Percentiles rank a stretch among this genome's conserved stretches.
Evolutionary conservation across 2,888 invertebrate genomes (phyloP).

Genomic region (Acheta domesticus): DNA sequence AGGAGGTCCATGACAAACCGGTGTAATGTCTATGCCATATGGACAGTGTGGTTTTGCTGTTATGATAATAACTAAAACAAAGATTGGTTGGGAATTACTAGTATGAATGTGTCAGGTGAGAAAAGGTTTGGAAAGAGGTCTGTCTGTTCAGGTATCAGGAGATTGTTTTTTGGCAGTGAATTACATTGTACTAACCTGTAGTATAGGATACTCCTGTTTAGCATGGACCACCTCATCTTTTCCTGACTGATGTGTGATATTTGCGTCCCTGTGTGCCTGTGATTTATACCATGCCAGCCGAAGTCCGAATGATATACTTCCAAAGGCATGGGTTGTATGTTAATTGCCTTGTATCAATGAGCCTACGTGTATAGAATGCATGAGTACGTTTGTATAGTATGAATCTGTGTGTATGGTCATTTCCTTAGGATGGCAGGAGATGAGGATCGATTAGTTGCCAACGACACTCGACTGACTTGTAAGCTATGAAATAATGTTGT

Average conservation of each 20-base stretch:
- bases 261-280: conserved; percentile 42
- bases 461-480: conserved; percentile 12
- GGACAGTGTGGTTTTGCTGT: conserved; percentile 18
- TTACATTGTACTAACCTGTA: background rate
- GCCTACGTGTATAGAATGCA: conserved; percentile 31
- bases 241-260: conserved; percentile 42
- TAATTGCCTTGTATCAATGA: conserved; percentile 44
- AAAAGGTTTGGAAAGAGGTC: background rate
- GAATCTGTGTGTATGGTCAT: conserved; percentile 32
- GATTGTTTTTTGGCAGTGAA: background rate
- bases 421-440: conserved; percentile 7
- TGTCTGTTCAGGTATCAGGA: background rate
- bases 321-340: conserved; percentile 41
- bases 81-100: background rate
- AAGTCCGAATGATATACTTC: conserved; percentile 41
- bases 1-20: conserved; percentile 45
- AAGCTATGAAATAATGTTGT: conserved; percentile 12
- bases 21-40: conserved; percentile 23
- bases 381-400: conserved; percentile 26
- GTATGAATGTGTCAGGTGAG: background rate
- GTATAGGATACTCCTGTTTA: conserved; percentile 21
- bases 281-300: conserved; percentile 42
- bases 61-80: background rate
- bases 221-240: conserved; percentile 37
- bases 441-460: conserved; percentile 25